Evolutionary conservation across 2,113 vertebrate genomes (phyloP).

Genomic region (Neotoma lepida): DNA sequence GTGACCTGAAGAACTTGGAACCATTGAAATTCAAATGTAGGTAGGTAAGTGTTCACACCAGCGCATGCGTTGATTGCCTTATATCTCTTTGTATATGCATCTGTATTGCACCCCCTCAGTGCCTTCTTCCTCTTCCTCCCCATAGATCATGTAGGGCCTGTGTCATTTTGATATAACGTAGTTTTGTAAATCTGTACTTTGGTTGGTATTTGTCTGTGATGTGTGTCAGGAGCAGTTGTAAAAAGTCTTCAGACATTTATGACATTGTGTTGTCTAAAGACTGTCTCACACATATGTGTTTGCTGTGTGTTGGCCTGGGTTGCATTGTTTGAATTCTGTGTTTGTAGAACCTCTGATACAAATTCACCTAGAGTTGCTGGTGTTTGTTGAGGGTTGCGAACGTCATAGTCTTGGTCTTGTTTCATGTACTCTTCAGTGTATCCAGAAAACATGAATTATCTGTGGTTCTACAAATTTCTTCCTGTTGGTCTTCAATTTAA

Average conservation of each 20-base stretch:
- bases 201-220: constrained; percentile 68
- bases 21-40: constrained; percentile 88
- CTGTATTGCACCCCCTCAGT: constrained; percentile 84
- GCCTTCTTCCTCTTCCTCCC: constrained; percentile 74
- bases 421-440: constrained; percentile 21
- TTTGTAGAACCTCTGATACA: constrained; percentile 52
- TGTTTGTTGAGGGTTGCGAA: neutral
- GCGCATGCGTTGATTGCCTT: constrained; percentile 88
- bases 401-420: constrained; percentile 35
- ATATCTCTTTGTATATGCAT: constrained; percentile 83
- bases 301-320: constrained; percentile 46
- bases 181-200: constrained; percentile 65
- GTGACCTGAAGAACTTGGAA: constrained; percentile 86
- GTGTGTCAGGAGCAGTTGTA: constrained; percentile 65
- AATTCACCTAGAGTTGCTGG: neutral
- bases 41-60: constrained; percentile 87
- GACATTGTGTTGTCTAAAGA: constrained; percentile 72
- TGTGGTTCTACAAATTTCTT: constrained; percentile 57
- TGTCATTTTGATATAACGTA: constrained; percentile 57
- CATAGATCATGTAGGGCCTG: constrained; percentile 72
- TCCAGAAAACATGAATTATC: constrained; percentile 54
- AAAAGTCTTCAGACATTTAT: constrained; percentile 64
- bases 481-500: constrained; percentile 47
- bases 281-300: constrained; percentile 72
- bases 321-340: constrained; percentile 52